Evolutionary conservation across 2,888 invertebrate genomes (phyloP).

Genomic region (Labia minor): DNA sequence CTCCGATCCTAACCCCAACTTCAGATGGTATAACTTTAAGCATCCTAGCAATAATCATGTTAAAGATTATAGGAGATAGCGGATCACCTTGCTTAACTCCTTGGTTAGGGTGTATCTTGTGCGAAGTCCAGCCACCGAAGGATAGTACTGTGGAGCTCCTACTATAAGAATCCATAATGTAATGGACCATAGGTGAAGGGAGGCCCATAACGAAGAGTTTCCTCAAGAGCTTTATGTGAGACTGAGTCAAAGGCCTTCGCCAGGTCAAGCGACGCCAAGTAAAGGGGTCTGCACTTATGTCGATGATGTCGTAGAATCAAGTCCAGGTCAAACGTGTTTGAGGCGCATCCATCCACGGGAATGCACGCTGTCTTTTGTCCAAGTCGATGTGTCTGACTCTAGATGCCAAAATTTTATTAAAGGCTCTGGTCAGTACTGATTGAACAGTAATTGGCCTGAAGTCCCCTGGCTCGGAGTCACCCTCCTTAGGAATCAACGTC

Average conservation of each 20-base stretch:
- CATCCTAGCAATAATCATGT: conserved; percentile 28
- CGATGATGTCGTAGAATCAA: conserved; percentile 27
- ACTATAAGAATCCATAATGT: conserved; percentile 27
- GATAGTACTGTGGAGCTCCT: background rate
- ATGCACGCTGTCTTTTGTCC: too few relatives aligned
- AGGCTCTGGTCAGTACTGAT: conserved; percentile 23
- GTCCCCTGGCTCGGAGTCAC: conserved; percentile 22
- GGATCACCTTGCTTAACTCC: conserved; percentile 38
- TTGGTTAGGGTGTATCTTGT: conserved; percentile 24
- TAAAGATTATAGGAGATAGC: conserved; percentile 34
- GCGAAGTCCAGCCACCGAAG: background rate
- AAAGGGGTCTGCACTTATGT: conserved; percentile 30
- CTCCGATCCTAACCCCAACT: too few relatives aligned
- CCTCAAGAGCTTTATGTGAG: conserved; percentile 29
- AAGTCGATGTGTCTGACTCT: conserved; percentile 26
- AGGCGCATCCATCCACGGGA: conserved; percentile 27
- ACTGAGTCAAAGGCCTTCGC: too few relatives aligned
- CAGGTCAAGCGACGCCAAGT: too few relatives aligned
- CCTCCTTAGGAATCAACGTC: conserved; percentile 9
- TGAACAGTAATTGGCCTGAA: conserved; percentile 23
- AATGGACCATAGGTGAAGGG: conserved; percentile 30
- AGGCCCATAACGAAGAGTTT: conserved; percentile 32
- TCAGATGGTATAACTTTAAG: too few relatives aligned
- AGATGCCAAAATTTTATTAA: conserved; percentile 22
- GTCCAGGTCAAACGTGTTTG: conserved; percentile 26